A percentile compares a stretch with the other conserved stretches of the same genome.
These are phyloP conservation scores for Clarias magur DNA, from an alignment of 2,113 vertebrate species.

Conservation along the genomic window DNA sequence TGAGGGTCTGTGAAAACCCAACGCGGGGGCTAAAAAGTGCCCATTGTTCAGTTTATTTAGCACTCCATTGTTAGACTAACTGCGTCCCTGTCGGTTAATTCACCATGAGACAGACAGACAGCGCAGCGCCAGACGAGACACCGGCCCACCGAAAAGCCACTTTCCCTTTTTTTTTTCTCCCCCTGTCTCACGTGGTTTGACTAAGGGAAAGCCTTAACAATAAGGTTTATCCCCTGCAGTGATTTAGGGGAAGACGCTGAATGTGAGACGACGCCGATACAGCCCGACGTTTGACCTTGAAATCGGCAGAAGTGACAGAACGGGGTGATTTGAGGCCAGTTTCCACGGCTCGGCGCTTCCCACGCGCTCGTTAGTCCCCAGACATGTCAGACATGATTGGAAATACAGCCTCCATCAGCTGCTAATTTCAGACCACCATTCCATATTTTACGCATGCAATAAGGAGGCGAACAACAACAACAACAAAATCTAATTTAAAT, in stretches of 20 bases:
- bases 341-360: constrained; percentile 59
- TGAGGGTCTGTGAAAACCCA: background rate
- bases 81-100: constrained; percentile 47
- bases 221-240: constrained; percentile 52
- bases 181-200: background rate
- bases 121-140: constrained; percentile 57
- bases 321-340: constrained; percentile 63
- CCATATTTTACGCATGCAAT: background rate
- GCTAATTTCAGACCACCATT: background rate
- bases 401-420: background rate
- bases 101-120: constrained; percentile 57
- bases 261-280: constrained; percentile 53
- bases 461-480: too few species aligned
- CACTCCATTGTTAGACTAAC: constrained; percentile 41
- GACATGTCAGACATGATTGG: constrained; percentile 41
- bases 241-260: constrained; percentile 55
- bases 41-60: constrained; percentile 37
- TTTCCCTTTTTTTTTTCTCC: constrained; percentile 29
- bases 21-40: background rate
- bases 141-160: constrained; percentile 40
- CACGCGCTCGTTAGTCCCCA: constrained; percentile 43
- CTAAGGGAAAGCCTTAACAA: constrained; percentile 42
- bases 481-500: background rate
- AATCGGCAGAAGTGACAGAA: constrained; percentile 69
- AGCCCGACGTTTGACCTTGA: constrained; percentile 69